Percentiles rank a stretch among this genome's conserved stretches.
Evolutionary conservation across 2,113 vertebrate species (phyloP).

Genomic region (Sinocyclocheilus rhinocerous): DNA sequence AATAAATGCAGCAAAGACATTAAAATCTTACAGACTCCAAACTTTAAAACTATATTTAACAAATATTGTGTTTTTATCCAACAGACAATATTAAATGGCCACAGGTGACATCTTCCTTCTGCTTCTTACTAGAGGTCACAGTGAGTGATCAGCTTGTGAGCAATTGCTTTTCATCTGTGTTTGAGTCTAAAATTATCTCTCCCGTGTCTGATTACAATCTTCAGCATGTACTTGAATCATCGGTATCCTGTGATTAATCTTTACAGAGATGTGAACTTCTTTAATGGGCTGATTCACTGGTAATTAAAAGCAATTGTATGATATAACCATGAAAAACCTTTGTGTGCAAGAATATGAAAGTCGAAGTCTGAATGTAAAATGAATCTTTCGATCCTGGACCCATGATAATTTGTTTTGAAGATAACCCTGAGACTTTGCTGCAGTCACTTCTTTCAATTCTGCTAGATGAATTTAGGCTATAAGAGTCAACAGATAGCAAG

Average conservation of each 20-base stretch:
- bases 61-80: neutral
- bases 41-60: no score
- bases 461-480: neutral
- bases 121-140: neutral
- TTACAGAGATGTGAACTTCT: neutral
- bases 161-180: conserved; percentile 25
- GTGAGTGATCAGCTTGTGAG: neutral
- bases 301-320: conserved; percentile 8
- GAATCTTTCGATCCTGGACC: neutral
- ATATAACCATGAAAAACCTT: neutral
- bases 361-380: neutral
- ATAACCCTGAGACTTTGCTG: conserved; percentile 12
- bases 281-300: neutral
- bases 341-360: neutral
- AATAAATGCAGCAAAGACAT: neutral
- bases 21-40: no score
- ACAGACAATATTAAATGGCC: neutral
- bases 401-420: neutral
- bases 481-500: neutral
- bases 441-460: neutral
- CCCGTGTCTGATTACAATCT: conserved; percentile 21
- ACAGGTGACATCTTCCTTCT: neutral
- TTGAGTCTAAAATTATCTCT: conserved; percentile 11
- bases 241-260: neutral
- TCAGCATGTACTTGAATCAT: conserved; percentile 28